Evolutionary conservation across 2,113 vertebrate genomes (phyloP).

Genomic region (Plecturocebus donacophilus): DNA sequence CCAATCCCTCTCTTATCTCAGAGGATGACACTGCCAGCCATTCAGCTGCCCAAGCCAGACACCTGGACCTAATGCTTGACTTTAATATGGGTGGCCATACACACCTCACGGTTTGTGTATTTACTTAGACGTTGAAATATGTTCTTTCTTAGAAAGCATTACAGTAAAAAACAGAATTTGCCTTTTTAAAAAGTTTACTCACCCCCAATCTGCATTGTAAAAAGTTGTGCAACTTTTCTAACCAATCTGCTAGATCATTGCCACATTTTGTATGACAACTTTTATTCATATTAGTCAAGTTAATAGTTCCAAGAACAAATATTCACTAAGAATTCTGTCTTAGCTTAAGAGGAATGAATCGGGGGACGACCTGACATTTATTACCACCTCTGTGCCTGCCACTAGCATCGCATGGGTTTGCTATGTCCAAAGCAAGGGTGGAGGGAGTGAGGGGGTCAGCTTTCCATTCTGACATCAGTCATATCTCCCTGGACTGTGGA

Average conservation of each 20-base stretch:
- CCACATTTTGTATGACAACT: not conserved
- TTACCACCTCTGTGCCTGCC: not conserved
- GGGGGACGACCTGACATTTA: not conserved
- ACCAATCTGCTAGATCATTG: not conserved
- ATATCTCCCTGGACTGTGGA: not conserved
- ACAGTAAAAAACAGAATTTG: not conserved
- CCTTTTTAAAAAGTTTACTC: not conserved
- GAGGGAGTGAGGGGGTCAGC: not conserved
- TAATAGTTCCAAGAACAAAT: not conserved
- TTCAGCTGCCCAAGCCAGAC: not conserved
- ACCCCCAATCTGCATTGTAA: not conserved
- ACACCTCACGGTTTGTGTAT: not conserved
- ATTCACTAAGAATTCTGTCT: not conserved
- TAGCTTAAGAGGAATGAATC: not conserved
- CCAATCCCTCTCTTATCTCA: not conserved
- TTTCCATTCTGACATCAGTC: not conserved
- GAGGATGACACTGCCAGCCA: not conserved
- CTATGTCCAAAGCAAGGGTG: not conserved
- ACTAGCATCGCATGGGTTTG: not conserved
- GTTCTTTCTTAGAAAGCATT: not conserved
- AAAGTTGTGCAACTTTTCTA: not conserved
- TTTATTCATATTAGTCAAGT: not conserved
- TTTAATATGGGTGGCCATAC: not conserved
- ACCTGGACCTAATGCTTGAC: not conserved
- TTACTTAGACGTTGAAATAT: not conserved